Conservation (phyloP, 2,888 invertebrate species). For the Drosophila lutescens region DNA sequence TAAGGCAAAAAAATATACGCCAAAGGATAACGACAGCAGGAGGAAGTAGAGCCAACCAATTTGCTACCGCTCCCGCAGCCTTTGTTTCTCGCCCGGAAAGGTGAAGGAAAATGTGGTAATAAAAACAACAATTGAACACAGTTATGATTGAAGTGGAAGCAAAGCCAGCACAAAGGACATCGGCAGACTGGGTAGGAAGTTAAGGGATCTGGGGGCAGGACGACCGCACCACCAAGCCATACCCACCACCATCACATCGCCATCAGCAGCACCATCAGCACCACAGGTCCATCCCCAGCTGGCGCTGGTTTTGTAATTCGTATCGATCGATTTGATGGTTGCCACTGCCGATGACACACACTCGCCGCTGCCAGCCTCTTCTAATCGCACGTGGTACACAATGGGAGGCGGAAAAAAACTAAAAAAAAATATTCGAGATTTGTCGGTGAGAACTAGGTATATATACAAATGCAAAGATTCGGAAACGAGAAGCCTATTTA, state of each 20-base stretch:
- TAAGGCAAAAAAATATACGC: constrained; percentile 10
- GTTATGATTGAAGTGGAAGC: constrained; percentile 79
- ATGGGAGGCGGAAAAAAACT: constrained; percentile 30
- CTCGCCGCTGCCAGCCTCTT: not conserved
- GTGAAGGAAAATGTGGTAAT: constrained; percentile 77
- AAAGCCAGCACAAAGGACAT: constrained; percentile 40
- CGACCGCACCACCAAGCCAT: constrained; percentile 17
- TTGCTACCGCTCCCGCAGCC: constrained; percentile 35
- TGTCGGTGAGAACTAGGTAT: not conserved
- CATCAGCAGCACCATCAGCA: constrained; percentile 30
- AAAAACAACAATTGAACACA: constrained; percentile 80
- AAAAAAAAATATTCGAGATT: constrained; percentile 23
- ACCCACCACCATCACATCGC: constrained; percentile 5
- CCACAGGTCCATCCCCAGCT: constrained; percentile 32
- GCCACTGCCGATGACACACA: constrained; percentile 43
- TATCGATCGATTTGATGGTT: constrained; percentile 76
- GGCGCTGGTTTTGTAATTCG: constrained; percentile 73
- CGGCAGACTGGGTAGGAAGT: constrained; percentile 26
- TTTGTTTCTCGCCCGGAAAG: constrained; percentile 47
- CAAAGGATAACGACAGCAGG: constrained; percentile 39
- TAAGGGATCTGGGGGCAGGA: constrained; percentile 54
- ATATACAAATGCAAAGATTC: not conserved
- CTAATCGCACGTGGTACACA: constrained; percentile 52
- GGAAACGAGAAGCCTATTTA: too few species aligned
- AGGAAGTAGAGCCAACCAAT: constrained; percentile 49